These are phyloP conservation scores for Brachymystax lenok DNA, from an alignment of 2,797 vertebrate species.

Conservation along the genomic window DNA sequence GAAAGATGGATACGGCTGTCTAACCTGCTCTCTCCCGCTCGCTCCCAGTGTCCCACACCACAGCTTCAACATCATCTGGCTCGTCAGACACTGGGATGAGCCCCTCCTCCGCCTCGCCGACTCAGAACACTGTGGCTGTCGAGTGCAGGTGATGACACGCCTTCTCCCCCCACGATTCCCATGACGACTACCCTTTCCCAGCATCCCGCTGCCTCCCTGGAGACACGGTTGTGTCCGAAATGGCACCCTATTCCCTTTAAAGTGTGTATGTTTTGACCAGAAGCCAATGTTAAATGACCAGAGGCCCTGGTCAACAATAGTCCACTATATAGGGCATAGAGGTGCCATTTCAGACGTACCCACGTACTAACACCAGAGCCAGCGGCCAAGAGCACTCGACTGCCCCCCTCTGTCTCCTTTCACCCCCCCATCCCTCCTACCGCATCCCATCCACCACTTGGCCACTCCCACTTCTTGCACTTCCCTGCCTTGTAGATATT, in stretches of 20 bases:
- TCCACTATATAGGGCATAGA: not conserved
- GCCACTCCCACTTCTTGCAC: conserved; percentile 53
- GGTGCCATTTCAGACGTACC: not conserved
- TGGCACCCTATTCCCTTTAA: not conserved
- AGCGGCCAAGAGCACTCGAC: conserved; percentile 84
- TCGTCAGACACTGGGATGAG: conserved; percentile 97
- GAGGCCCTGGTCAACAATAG: not conserved
- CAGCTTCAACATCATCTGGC: conserved; percentile 93
- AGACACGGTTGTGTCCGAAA: conserved; percentile 44
- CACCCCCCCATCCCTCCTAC: conserved; percentile 58
- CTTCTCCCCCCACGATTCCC: conserved; percentile 1
- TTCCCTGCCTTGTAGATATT: conserved; percentile 52
- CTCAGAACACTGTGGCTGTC: conserved; percentile 92
- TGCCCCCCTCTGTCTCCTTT: conserved; percentile 56
- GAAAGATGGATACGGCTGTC: not conserved
- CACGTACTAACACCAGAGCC: conserved; percentile 68
- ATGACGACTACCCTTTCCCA: conserved; percentile 58
- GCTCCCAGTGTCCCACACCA: conserved; percentile 85
- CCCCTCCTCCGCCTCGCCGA: conserved; percentile 90
- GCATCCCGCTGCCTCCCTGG: conserved; percentile 79
- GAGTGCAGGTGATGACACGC: conserved; percentile 95
- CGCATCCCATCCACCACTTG: conserved; percentile 28
- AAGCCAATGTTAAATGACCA: not conserved
- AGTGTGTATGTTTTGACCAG: not conserved
- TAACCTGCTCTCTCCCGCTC: not conserved